Percentiles rank a stretch among this genome's conserved stretches.
Evolutionary conservation across 2,888 invertebrate genomes (phyloP).

Genomic region (Callinectes sapidus): DNA sequence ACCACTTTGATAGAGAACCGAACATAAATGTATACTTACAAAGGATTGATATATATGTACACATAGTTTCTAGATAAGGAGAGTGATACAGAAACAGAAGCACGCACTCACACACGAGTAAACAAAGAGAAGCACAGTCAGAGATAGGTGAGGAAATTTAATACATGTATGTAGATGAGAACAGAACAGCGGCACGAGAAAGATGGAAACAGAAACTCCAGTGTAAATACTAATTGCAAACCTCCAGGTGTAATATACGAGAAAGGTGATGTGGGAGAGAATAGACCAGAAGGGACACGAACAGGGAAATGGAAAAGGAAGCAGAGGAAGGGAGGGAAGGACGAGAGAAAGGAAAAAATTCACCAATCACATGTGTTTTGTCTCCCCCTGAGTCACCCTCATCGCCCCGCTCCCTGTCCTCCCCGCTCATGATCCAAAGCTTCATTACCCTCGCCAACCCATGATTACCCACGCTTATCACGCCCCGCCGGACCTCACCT

Average conservation of each 20-base stretch:
- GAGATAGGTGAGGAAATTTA: too few species aligned
- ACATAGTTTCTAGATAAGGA: not conserved
- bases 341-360: not conserved
- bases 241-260: not conserved
- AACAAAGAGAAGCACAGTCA: too few species aligned
- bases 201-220: not conserved
- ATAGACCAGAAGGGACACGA: not conserved
- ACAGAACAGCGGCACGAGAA: not conserved
- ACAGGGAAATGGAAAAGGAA: not conserved
- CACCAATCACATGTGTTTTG: not conserved
- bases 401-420: not conserved
- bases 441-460: conserved; percentile 2
- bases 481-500: not conserved
- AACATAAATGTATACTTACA: not conserved
- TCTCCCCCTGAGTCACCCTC: not conserved
- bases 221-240: not conserved
- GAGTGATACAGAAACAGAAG: not conserved
- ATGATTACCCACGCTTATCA: not conserved
- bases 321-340: not conserved
- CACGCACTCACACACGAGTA: too few species aligned
- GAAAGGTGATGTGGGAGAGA: not conserved
- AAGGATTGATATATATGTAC: not conserved
- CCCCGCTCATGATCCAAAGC: not conserved
- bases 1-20: too few species aligned
- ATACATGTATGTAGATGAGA: too few species aligned